Base-by-base conservation (phyloP, 2,113 vertebrate genomes). In the Ictidomys tridecemlineatus region DNA sequence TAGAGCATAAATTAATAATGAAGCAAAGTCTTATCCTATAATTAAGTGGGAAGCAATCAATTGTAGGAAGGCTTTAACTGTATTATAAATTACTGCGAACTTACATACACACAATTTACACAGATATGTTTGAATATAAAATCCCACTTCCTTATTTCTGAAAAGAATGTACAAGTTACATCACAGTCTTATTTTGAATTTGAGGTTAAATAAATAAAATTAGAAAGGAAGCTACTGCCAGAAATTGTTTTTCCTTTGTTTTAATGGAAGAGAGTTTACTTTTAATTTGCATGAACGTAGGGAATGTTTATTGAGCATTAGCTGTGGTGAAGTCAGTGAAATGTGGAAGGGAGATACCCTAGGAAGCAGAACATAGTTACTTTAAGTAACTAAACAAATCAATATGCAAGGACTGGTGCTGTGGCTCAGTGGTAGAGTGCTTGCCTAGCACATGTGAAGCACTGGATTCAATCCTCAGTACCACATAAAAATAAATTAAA, bases 151-250 rank as follows among this genome's bases (percentile, higher is more conserved):
- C 61, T 90, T 58, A 83, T 78, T 84, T 78, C 32, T 83, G 42
- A 69, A 74, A 79, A 74, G 14, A 91, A 56, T 39, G 18, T 65
- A 18, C 9, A 61, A 42, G n/a, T 84, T 61, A 26, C 6, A 58
- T 61, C 10, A 24, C 12, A 79, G 18, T 42, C 9, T 94, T 89
- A 77, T 72, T 76, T 96, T 91, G 58, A 93, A 76, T 84, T 56
- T 85, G 45, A 93, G 14, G 1, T 79, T 93, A 92, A 94, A 83
- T 72, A 93, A 58, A 61, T 78, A 67, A 58, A 93, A 85, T 90
- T 76, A 3, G 13, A 63, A 91, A 93, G 58, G 37, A 85, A 89
- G 58, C 17, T 82, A 39, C 11, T 65, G 63, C n/a, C n/a, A 85
- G 32, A 85, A 84, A 32, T 93, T 77, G 0, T 39, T 86, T 91